Evolutionary conservation across 2,888 invertebrate genomes (phyloP).

Genomic region (Ennomos erosarius): DNA sequence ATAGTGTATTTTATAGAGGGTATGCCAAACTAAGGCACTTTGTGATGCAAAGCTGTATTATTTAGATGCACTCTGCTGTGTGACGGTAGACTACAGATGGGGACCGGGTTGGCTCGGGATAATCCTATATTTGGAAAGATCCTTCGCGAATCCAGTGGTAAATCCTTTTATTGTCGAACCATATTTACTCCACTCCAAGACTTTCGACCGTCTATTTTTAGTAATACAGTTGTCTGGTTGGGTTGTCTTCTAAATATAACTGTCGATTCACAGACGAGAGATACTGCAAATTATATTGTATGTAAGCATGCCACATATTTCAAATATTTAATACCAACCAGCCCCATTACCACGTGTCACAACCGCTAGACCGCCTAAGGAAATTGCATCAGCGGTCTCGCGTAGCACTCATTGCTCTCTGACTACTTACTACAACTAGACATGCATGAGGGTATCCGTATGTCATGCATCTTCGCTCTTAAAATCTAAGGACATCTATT

Average conservation of each 20-base stretch:
- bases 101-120: conserved; percentile 11
- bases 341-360: conserved; percentile 11
- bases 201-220: too few relatives aligned
- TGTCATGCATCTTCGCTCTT: too few relatives aligned
- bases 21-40: conserved; percentile 30
- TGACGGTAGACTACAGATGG: conserved; percentile 6
- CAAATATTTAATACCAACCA: too few relatives aligned
- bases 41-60: conserved; percentile 31
- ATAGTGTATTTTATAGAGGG: conserved; percentile 29
- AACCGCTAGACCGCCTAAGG: conserved; percentile 10
- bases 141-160: conserved; percentile 10
- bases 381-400: conserved; percentile 11
- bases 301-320: too few relatives aligned
- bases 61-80: conserved; percentile 28
- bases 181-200: conserved; percentile 12
- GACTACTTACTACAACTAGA: not conserved
- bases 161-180: conserved; percentile 23
- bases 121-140: conserved; percentile 25
- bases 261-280: too few relatives aligned
- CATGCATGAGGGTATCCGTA: too few relatives aligned
- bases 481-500: too few relatives aligned
- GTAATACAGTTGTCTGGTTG: too few relatives aligned
- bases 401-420: not conserved
- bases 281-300: too few relatives aligned
- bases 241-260: too few relatives aligned